Percentiles rank a stretch among this genome's conserved stretches.
These are phyloP conservation scores for Cygnus olor DNA, from an alignment of 2,797 vertebrate genomes.

Conservation along the genomic window DNA sequence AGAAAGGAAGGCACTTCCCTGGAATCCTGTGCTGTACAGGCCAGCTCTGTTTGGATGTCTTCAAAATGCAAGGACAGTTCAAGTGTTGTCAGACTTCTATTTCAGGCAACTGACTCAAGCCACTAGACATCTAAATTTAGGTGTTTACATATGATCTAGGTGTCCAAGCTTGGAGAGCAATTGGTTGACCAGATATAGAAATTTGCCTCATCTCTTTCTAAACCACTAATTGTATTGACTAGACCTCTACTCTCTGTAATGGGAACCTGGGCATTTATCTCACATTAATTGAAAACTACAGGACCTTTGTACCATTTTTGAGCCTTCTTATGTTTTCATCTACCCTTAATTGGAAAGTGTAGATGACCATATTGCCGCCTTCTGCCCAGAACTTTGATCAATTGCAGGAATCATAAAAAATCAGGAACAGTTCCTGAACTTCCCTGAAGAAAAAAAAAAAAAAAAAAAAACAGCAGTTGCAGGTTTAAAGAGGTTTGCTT, in stretches of 20 bases:
- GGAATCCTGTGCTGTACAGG: fast-evolving
- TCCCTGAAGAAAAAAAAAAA: neutral
- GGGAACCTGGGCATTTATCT: constrained; percentile 31
- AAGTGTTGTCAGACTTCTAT: constrained; percentile 36
- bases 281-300: constrained; percentile 7
- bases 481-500: neutral
- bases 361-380: neutral
- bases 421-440: neutral
- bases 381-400: neutral
- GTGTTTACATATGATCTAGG: constrained; percentile 5
- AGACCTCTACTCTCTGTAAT: constrained; percentile 39
- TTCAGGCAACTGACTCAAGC: constrained; percentile 40
- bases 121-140: constrained; percentile 43
- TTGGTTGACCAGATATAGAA: constrained; percentile 49
- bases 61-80: constrained; percentile 1
- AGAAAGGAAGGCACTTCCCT: neutral
- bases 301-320: neutral
- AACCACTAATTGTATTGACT: constrained; percentile 58
- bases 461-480: neutral
- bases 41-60: neutral
- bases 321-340: neutral
- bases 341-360: neutral
- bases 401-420: neutral
- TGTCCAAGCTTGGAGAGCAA: neutral
- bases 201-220: constrained; percentile 48